Base-by-base conservation (phyloP, 2,888 invertebrate genomes). In the Napeogenes inachia region DNA sequence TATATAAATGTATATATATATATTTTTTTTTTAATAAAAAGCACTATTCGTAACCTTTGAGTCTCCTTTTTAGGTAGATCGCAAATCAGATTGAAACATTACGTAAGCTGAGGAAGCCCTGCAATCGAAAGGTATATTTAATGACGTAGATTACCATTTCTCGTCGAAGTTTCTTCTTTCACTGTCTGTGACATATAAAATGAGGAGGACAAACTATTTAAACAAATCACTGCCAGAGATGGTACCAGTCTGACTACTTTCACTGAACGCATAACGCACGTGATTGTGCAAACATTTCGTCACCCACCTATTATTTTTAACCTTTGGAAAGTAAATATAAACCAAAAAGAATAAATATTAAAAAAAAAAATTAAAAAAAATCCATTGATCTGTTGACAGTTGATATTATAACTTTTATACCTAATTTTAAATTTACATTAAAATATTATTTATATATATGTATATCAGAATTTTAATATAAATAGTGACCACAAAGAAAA, bases 191-290 rank as follows among this genome's bases (percentile, higher is more conserved):
- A 45, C 59, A 61, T 64, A 53, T 50, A 32, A 57, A 64, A 65
- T 60, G 64, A 69, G 13, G 59, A 60, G 59, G 68, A 67, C 68
- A 63, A 60, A 55, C 21, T 57, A 56, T 46, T 59, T 45, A 59
- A 45, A 56, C 63, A 61, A 63, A 66, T 59, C 62, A 56, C 62
- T 57, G 62, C 61, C 65, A 56, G 60, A 61, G 65, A 68, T 68
- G 66, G 64, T 67, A 66, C 70, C 60, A 68, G 71, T 70, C 62
- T 61, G 70, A 70, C 76, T 73, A 81, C 82, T 82, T 82, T 82
- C 82, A 81, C 82, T 80, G 67, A 61, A 67, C 67, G 67, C 76
- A 76, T 80, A 80, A 71, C 71, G 76, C 75, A 76, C 78, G 62
- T 66, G 63, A 63, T 66, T 54, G 60, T 54, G 65, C 56, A 42